phyloP scores from a whole-genome alignment of 30 jellyfish, hydroid and myxozoan genomes.

The Chironex yamaguchii region DNA sequence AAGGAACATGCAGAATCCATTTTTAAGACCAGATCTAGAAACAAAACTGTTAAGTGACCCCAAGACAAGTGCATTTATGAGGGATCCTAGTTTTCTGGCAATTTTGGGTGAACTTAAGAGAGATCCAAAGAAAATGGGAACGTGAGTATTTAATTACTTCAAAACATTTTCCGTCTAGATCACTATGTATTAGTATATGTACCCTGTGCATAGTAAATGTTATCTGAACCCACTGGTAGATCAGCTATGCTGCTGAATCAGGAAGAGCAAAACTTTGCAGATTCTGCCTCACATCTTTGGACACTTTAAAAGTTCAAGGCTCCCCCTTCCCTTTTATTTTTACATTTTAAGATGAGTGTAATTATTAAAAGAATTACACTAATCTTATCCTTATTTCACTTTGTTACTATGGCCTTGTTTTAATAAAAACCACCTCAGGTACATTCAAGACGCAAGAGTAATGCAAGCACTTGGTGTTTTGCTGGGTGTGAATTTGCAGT shows the following conservation, averaged over 20 bases:
- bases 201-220: too few relatives aligned
- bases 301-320: too few relatives aligned
- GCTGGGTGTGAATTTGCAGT: slow-evolving; percentile 84
- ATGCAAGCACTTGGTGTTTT: slow-evolving; percentile 93
- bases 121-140: slow-evolving; percentile 82
- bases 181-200: too few relatives aligned
- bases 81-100: slow-evolving; percentile 85
- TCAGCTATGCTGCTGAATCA: too few relatives aligned
- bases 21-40: slow-evolving; percentile 83
- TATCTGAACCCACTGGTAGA: too few relatives aligned
- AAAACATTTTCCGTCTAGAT: background rate
- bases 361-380: background rate
- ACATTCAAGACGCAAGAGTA: slow-evolving; percentile 88
- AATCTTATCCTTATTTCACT: background rate
- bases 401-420: background rate
- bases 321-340: background rate
- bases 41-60: slow-evolving; percentile 88
- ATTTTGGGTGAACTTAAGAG: slow-evolving; percentile 67
- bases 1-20: slow-evolving; percentile 73
- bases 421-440: slow-evolving; percentile 69
- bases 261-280: too few relatives aligned
- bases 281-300: too few relatives aligned
- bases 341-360: background rate
- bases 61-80: slow-evolving; percentile 74
- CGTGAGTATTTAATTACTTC: slow-evolving; percentile 62